Evolutionary conservation across 2,113 vertebrate genomes (phyloP).

Genomic region (Colossoma macropomum): DNA sequence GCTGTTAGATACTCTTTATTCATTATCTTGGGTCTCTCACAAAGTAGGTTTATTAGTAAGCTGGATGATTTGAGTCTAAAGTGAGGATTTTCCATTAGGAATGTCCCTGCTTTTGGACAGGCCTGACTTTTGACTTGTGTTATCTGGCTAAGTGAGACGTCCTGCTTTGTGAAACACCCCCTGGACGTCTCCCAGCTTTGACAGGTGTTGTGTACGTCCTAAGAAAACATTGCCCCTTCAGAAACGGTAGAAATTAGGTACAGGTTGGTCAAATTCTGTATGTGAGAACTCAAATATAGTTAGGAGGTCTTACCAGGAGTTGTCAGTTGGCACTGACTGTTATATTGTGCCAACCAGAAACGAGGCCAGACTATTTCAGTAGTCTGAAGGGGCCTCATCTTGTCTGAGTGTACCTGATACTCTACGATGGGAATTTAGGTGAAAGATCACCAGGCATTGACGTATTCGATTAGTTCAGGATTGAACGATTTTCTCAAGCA

Average conservation of each 20-base stretch:
- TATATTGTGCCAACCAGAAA: background rate
- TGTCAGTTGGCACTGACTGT: background rate
- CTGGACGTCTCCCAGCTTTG: background rate
- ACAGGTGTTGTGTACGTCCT: constrained; percentile 8
- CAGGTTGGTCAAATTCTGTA: background rate
- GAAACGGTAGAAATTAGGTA: background rate
- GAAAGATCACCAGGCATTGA: background rate
- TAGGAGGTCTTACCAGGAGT: background rate
- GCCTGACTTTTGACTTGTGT: too few species aligned
- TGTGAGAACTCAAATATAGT: too few species aligned
- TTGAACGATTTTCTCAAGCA: too few species aligned
- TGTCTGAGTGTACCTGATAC: background rate
- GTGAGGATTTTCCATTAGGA: background rate
- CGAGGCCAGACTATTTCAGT: background rate
- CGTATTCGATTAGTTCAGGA: background rate
- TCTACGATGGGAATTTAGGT: background rate
- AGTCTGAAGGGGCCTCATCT: background rate
- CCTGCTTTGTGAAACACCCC: background rate
- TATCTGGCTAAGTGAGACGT: background rate
- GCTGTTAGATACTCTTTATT: constrained; percentile 7
- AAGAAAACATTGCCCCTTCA: background rate
- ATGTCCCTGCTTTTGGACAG: background rate
- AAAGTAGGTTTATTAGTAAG: background rate
- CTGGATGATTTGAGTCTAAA: background rate
- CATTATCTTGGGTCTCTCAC: background rate